Evolutionary conservation across 1,140 invertebrate genomes (phyloP).

Genomic region (Eulimnadia texana): DNA sequence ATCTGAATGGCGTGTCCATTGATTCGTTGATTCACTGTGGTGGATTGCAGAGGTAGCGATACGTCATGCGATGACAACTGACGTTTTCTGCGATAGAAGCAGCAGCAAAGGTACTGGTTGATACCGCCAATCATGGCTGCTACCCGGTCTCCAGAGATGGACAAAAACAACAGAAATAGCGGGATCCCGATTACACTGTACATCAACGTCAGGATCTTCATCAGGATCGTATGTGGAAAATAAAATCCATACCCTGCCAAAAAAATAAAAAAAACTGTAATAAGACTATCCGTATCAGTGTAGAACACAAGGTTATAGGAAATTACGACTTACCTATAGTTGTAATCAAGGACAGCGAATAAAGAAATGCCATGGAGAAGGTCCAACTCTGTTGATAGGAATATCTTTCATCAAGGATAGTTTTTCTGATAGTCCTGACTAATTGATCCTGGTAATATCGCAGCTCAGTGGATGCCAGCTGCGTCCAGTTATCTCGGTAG

Average conservation of each 20-base stretch:
- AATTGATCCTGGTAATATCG: conserved; percentile 34
- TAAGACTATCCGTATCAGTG: neutral
- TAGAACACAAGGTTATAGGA: neutral
- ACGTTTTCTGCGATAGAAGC: neutral
- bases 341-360: conserved; percentile 44
- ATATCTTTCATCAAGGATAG: conserved; percentile 30
- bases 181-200: conserved; percentile 87
- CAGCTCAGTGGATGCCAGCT: conserved; percentile 29
- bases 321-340: conserved; percentile 36
- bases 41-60: conserved; percentile 3
- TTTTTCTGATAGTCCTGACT: conserved; percentile 24
- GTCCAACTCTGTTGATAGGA: conserved; percentile 19
- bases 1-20: conserved; percentile 1
- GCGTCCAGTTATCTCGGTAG: conserved; percentile 41
- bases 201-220: conserved; percentile 68
- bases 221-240: conserved; percentile 53
- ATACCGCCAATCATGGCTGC: conserved; percentile 34
- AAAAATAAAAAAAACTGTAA: conserved; percentile 22
- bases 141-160: conserved; percentile 63
- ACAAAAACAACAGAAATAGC: conserved; percentile 72
- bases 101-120: neutral
- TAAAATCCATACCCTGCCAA: conserved; percentile 75
- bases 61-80: neutral
- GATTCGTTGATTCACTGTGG: neutral
- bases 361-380: conserved; percentile 40